These are phyloP conservation scores for Copidosoma floridanum DNA, from an alignment of 1,140 invertebrate species.

Conservation along the genomic window DNA sequence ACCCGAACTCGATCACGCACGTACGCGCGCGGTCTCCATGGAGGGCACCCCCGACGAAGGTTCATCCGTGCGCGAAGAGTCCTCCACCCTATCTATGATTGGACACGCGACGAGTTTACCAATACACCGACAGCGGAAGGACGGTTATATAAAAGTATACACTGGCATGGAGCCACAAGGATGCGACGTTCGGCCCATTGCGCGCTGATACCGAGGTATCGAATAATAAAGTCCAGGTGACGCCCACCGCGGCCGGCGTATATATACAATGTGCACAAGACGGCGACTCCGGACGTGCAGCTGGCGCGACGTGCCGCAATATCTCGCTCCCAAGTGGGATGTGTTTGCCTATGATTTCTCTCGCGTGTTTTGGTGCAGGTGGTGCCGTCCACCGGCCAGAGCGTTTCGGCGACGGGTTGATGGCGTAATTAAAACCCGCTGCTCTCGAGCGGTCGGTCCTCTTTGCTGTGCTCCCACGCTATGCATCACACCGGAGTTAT, in stretches of 20 bases:
- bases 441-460: no score
- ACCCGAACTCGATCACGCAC: not conserved
- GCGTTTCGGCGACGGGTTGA: no score
- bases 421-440: no score
- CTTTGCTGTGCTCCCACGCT: no score
- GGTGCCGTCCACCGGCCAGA: no score
- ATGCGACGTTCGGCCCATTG: conserved; percentile 5
- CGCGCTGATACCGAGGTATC: conserved; percentile 13
- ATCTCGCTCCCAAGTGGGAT: no score
- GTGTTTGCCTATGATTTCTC: no score
- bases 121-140: not conserved
- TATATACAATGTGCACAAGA: no score
- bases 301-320: not conserved
- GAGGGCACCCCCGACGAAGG: conserved; percentile 42
- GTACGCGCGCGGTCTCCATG: not conserved
- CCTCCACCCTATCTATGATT: not conserved
- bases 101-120: conserved; percentile 10
- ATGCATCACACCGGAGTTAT: no score
- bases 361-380: no score
- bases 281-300: no score
- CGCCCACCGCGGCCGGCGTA: conserved; percentile 2
- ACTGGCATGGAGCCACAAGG: conserved; percentile 1
- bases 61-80: conserved; percentile 31
- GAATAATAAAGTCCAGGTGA: conserved; percentile 28
- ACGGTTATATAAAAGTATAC: conserved; percentile 23